A percentile compares a stretch with the other conserved stretches of the same genome.
Evolutionary conservation across 2,888 invertebrate genomes (phyloP).

Genomic region (Latheticus oryzae): DNA sequence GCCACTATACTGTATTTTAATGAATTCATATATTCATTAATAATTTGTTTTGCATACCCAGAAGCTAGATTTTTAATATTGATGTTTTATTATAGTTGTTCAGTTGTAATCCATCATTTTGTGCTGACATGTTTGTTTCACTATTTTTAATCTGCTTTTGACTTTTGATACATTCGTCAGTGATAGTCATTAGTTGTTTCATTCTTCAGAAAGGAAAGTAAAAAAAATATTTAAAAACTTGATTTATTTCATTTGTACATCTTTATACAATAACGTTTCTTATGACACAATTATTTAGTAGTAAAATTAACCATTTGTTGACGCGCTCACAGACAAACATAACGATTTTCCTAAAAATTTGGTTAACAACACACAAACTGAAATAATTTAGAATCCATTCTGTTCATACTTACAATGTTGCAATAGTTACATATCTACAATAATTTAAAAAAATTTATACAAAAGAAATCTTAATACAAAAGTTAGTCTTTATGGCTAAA

Average conservation of each 20-base stretch:
- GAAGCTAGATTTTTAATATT: too few species aligned
- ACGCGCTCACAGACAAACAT: conserved; percentile 17
- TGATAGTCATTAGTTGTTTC: neutral
- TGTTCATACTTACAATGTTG: conserved; percentile 42
- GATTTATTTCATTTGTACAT: conserved; percentile 44
- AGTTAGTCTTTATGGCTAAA: conserved; percentile 56
- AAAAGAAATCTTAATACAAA: conserved; percentile 32
- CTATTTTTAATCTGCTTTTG: too few species aligned
- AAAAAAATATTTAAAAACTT: conserved; percentile 31
- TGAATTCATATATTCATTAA: too few species aligned
- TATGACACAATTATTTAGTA: conserved; percentile 45
- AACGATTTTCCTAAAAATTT: conserved; percentile 38
- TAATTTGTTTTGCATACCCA: too few species aligned
- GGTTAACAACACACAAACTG: conserved; percentile 50
- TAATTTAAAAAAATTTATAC: conserved; percentile 45
- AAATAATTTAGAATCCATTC: conserved; percentile 47
- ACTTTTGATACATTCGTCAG: neutral
- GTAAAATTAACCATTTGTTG: conserved; percentile 32
- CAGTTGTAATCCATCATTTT: too few species aligned
- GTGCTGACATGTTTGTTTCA: too few species aligned
- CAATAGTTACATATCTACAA: conserved; percentile 51
- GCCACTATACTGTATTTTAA: too few species aligned
- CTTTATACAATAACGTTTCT: conserved; percentile 40
- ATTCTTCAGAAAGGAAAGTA: neutral
- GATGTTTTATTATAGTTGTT: too few species aligned